Evolutionary conservation across 2,888 invertebrate genomes (phyloP).

Genomic region (Dorcus hopei): DNA sequence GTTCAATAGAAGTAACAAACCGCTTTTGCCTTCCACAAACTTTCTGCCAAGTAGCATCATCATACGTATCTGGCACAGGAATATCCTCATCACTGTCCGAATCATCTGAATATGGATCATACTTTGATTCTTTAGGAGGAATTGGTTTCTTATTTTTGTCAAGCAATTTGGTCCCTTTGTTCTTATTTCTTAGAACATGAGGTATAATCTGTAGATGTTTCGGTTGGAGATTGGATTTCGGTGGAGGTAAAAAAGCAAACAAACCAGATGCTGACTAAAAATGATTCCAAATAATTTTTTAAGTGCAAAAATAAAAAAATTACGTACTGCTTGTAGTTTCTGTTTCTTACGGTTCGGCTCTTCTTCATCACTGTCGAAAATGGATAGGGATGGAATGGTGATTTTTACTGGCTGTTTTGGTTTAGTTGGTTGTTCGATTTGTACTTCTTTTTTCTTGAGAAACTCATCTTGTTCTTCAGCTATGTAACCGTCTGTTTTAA

Average conservation of each 20-base stretch:
- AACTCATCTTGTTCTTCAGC: slow-evolving; percentile 64
- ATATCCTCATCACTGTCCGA: slow-evolving; percentile 53
- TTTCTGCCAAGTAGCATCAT: slow-evolving; percentile 51
- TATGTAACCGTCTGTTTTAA: slow-evolving; percentile 27
- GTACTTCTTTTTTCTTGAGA: slow-evolving; percentile 57
- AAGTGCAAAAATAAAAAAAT: slow-evolving; percentile 4
- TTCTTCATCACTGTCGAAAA: slow-evolving; percentile 60
- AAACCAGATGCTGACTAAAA: slow-evolving; percentile 63
- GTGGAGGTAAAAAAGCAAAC: slow-evolving; percentile 67
- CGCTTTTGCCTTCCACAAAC: slow-evolving; percentile 48
- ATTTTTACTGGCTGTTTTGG: slow-evolving; percentile 55
- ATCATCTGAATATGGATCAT: slow-evolving; percentile 43
- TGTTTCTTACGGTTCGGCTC: slow-evolving; percentile 48
- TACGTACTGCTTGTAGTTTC: slow-evolving; percentile 42
- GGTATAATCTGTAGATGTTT: slow-evolving; percentile 50
- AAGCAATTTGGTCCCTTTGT: slow-evolving; percentile 5
- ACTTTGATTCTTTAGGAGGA: slow-evolving; percentile 15
- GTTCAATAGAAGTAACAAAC: slow-evolving; percentile 49
- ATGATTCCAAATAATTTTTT: slow-evolving; percentile 25
- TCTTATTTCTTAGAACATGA: slow-evolving; percentile 48
- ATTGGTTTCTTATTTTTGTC: slow-evolving; percentile 27
- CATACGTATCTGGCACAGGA: slow-evolving; percentile 49
- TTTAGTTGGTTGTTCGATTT: slow-evolving; percentile 34
- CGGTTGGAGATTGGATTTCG: slow-evolving; percentile 51
- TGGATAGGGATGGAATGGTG: slow-evolving; percentile 64